Percentiles rank a stretch among this genome's conserved stretches.
Conservation (phyloP, 2,888 invertebrate species). For the Pinctada fucata region DNA sequence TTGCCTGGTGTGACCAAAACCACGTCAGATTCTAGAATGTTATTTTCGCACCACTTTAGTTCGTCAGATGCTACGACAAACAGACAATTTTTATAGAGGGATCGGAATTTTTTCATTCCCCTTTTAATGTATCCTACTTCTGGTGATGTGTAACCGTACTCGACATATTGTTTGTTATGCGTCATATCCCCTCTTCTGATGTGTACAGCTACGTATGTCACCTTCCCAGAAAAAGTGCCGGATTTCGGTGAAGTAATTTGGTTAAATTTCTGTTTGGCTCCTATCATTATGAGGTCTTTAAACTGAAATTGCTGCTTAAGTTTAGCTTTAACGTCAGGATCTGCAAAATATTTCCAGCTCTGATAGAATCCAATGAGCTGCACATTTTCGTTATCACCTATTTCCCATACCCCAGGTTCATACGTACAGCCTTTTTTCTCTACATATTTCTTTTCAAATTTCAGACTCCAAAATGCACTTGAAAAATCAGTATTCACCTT, state of each 20-base stretch:
- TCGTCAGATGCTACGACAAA: slow-evolving; percentile 48
- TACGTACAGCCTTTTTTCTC: slow-evolving; percentile 34
- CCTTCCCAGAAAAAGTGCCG: neutral
- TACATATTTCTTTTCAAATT: slow-evolving; percentile 5
- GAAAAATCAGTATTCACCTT: slow-evolving; percentile 18
- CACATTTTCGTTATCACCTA: slow-evolving; percentile 17
- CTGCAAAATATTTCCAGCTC: slow-evolving; percentile 47
- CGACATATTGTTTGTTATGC: slow-evolving; percentile 1
- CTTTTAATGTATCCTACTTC: slow-evolving; percentile 24
- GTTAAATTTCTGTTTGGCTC: slow-evolving; percentile 26
- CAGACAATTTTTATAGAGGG: slow-evolving; percentile 27
- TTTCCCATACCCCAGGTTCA: slow-evolving; percentile 17
- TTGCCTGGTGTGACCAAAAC: slow-evolving; percentile 25
- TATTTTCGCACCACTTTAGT: slow-evolving; percentile 38
- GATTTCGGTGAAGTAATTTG: slow-evolving; percentile 9
- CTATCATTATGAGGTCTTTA: slow-evolving; percentile 12
- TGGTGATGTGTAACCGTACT: slow-evolving; percentile 41
- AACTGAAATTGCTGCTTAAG: slow-evolving; percentile 36
- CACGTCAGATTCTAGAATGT: slow-evolving; percentile 27
- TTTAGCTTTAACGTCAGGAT: slow-evolving; percentile 13
- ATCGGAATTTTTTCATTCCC: slow-evolving; percentile 38
- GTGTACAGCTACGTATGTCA: slow-evolving; percentile 44
- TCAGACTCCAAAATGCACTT: neutral
- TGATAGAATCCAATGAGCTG: slow-evolving; percentile 44
- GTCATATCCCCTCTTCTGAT: slow-evolving; percentile 49